phyloP scores from a whole-genome alignment of 2,888 invertebrate genomes.

The Eupithecia insigniata region DNA sequence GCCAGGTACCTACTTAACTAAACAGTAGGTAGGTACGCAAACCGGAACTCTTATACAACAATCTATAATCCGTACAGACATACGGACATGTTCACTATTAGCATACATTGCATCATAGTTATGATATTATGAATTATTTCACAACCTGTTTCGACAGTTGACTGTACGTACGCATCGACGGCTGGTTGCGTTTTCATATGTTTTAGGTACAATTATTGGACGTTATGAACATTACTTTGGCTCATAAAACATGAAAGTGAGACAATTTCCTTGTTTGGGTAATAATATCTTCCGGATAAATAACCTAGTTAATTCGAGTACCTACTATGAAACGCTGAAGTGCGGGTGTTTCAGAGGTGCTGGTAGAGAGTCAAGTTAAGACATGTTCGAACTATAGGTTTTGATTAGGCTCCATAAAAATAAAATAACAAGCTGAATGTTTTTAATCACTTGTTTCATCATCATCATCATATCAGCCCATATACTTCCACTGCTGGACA shows the following conservation, averaged over 20 bases:
- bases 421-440: too few species aligned
- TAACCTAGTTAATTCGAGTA: not conserved
- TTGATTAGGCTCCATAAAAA: too few species aligned
- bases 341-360: not conserved
- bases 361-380: not conserved
- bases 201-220: slow-evolving; percentile 1
- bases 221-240: slow-evolving; percentile 17
- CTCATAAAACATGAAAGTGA: slow-evolving; percentile 34
- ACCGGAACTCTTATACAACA: slow-evolving; percentile 37
- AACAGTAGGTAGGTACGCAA: slow-evolving; percentile 12
- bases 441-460: too few species aligned
- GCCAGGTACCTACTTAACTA: slow-evolving; percentile 13
- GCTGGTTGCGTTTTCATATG: not conserved
- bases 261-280: not conserved
- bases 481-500: too few species aligned
- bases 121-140: slow-evolving; percentile 37
- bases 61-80: slow-evolving; percentile 29
- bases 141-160: slow-evolving; percentile 37
- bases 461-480: too few species aligned
- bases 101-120: slow-evolving; percentile 37
- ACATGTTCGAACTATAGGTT: too few species aligned
- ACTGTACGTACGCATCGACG: slow-evolving; percentile 7
- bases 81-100: slow-evolving; percentile 31
- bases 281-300: not conserved
- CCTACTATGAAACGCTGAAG: not conserved